Evolutionary conservation across 1,140 invertebrate species (phyloP).

Genomic region (Macrostomum lignano): DNA sequence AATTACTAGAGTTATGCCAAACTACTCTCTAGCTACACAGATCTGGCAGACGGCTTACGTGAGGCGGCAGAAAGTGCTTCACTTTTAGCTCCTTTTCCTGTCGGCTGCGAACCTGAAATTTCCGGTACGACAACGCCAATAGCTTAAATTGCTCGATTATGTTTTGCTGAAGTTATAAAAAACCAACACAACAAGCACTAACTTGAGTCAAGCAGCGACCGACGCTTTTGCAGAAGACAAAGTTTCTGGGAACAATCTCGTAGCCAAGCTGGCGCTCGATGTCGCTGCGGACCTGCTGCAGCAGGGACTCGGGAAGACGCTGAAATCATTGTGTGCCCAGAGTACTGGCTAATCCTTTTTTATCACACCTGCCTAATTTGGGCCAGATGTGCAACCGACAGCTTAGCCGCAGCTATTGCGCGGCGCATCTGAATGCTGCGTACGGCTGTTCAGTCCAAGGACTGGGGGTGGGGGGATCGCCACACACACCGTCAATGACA

Average conservation of each 20-base stretch:
- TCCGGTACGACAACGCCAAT: background rate
- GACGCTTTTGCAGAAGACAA: slow-evolving; percentile 24
- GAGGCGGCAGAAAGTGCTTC: slow-evolving; percentile 24
- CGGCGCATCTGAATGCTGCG: too few relatives aligned
- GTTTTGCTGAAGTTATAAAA: background rate
- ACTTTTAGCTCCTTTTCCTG: slow-evolving; percentile 24
- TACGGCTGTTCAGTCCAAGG: too few relatives aligned
- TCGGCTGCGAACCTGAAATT: slow-evolving; percentile 17
- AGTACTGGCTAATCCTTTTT: too few relatives aligned
- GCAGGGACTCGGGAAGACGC: slow-evolving; percentile 16
- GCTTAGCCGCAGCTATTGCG: too few relatives aligned
- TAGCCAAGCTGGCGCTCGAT: slow-evolving; percentile 16
- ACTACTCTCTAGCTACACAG: background rate
- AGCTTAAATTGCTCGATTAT: too few relatives aligned
- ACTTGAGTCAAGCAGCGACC: slow-evolving; percentile 26
- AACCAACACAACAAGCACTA: slow-evolving; percentile 7
- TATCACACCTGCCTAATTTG: too few relatives aligned
- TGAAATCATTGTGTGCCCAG: slow-evolving; percentile 10
- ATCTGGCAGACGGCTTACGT: slow-evolving; percentile 9
- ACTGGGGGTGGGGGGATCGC: too few relatives aligned
- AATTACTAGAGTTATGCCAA: too few relatives aligned
- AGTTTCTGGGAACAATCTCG: slow-evolving; percentile 19
- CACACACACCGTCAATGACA: too few relatives aligned
- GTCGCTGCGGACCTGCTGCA: slow-evolving; percentile 19
- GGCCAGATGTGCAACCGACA: too few relatives aligned